Conservation (phyloP, 2,113 vertebrate species). For the Sterrhoptilus dennistouni region DNA sequence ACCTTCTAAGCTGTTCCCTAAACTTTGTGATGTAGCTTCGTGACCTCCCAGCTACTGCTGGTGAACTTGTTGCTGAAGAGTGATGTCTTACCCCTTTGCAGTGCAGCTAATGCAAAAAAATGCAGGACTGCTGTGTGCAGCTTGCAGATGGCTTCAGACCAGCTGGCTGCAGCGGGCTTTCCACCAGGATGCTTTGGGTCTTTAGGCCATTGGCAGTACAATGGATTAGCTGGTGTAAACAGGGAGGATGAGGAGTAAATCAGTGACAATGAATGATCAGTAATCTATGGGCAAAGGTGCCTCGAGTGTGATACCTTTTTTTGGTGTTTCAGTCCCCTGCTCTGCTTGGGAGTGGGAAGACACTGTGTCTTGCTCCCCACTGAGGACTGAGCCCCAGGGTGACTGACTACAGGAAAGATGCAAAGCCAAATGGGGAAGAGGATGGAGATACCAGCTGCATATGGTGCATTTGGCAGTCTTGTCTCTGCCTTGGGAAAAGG, state of each 20-base stretch:
- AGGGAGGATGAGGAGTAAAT: background rate
- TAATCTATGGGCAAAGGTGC: background rate
- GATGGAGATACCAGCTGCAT: background rate
- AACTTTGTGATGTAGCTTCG: rapidly evolving
- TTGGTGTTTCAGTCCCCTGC: rapidly evolving
- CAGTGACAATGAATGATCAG: background rate
- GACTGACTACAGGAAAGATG: background rate
- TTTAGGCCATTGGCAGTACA: background rate
- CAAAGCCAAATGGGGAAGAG: background rate
- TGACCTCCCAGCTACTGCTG: background rate
- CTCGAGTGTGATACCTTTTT: rapidly evolving
- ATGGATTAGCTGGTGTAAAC: background rate
- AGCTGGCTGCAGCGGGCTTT: background rate
- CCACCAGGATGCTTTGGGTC: background rate
- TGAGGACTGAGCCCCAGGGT: background rate
- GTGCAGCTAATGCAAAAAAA: background rate
- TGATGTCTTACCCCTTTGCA: background rate
- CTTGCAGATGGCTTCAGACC: background rate
- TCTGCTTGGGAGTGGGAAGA: background rate
- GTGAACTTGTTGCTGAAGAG: background rate
- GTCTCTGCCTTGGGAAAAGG: background rate
- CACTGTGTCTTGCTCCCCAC: background rate
- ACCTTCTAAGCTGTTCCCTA: background rate
- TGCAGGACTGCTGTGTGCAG: background rate
- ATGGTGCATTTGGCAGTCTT: background rate